A percentile compares a stretch with the other conserved stretches of the same genome.
phyloP scores from a whole-genome alignment of 2,888 invertebrate genomes.

The Dicyrtomina minuta region DNA sequence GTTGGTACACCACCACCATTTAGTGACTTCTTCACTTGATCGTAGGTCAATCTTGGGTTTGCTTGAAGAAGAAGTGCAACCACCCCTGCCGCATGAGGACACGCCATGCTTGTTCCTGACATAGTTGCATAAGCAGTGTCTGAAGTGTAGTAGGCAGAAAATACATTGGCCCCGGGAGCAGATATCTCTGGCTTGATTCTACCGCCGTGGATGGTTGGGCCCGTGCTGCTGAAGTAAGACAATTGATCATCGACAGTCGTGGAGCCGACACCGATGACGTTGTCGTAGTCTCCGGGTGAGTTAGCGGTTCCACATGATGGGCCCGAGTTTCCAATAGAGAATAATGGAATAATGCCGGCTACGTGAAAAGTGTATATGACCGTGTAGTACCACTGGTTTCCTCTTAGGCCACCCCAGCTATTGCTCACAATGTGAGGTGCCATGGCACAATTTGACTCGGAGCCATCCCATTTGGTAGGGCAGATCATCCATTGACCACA shows the following conservation, averaged over 20 bases:
- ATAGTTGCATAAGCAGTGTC: too few species aligned
- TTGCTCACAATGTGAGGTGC: too few species aligned
- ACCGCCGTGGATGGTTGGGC: not conserved
- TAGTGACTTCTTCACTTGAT: too few species aligned
- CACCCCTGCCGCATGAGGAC: too few species aligned
- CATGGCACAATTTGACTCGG: not conserved
- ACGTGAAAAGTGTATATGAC: not conserved
- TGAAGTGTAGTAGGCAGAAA: too few species aligned
- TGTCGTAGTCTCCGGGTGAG: not conserved
- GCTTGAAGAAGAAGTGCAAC: too few species aligned
- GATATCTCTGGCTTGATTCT: slow-evolving; percentile 5
- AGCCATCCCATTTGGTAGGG: not conserved
- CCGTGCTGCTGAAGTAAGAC: slow-evolving; percentile 1
- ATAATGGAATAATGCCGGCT: slow-evolving; percentile 3
- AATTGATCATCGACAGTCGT: not conserved
- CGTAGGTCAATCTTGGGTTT: too few species aligned
- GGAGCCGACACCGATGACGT: too few species aligned
- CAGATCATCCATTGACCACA: not conserved
- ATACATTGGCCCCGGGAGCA: not conserved
- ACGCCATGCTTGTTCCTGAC: too few species aligned
- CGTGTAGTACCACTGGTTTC: not conserved
- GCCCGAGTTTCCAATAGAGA: slow-evolving; percentile 6
- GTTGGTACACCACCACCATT: too few species aligned
- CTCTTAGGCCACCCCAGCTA: slow-evolving; percentile 1
- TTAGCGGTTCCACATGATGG: not conserved